Conservation (phyloP, 2,113 vertebrate genomes). For the Odocoileus hemionus region DNA sequence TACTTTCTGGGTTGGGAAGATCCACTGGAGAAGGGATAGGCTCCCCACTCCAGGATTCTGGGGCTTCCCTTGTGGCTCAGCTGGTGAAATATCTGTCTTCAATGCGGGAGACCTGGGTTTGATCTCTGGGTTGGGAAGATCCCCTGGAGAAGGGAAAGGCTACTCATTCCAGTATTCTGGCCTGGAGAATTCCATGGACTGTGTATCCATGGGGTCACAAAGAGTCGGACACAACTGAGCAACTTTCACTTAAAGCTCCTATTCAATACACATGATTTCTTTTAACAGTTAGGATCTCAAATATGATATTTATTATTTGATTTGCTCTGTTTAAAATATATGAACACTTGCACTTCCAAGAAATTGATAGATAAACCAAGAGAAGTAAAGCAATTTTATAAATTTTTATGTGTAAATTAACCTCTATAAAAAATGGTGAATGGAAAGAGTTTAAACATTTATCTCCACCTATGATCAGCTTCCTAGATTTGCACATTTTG, state of each 20-base stretch:
- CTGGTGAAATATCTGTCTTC: not conserved
- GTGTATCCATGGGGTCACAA: not conserved
- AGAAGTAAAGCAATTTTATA: not conserved
- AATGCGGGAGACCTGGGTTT: not conserved
- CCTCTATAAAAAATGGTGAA: not conserved
- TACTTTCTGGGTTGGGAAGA: not conserved
- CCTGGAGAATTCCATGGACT: not conserved
- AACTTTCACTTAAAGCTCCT: not conserved
- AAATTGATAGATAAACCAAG: not conserved
- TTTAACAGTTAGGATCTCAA: not conserved
- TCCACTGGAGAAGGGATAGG: not conserved
- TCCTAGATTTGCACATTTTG: not conserved
- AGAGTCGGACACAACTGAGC: not conserved
- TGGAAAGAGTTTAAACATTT: not conserved
- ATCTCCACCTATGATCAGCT: not conserved
- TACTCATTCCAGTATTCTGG: not conserved
- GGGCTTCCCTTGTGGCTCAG: not conserved
- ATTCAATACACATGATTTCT: not conserved
- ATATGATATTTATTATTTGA: not conserved
- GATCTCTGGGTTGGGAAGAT: not conserved
- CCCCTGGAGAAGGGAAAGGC: not conserved
- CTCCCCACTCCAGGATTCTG: not conserved
- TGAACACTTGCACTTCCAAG: not conserved
- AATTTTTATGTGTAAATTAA: not conserved
- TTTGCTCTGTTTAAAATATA: not conserved